Evolutionary conservation across 1,140 invertebrate genomes (phyloP), one percentile per base, ranked within the genome.

Genomic region (Pinna nobilis): DNA sequence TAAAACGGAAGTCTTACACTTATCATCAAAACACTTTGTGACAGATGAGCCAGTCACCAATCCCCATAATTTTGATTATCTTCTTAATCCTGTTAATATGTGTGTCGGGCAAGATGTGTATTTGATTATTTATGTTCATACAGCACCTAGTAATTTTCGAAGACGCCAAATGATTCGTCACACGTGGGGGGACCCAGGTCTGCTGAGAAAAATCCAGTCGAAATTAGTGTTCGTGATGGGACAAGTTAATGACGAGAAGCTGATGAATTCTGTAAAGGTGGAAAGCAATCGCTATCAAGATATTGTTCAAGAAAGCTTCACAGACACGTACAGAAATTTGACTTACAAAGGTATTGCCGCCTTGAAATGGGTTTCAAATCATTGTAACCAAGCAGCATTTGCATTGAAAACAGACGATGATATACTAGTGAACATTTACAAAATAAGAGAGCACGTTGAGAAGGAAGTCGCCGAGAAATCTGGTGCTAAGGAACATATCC

Each of bases 291-390:
- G 80, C 0, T 91, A 93, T 81, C 88, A 90, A n/a, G 95, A 97
- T 84, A 90, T 96, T 66, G 91, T 96, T 32, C 94, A 95, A 89
- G 94, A 94, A 28, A 92, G 92, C 78, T 96, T 96, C 86, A 70
- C 91, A 13, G 95, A 96, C 88, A 91, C 91, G 33, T 97, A 96
- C 83, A 91, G 93, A 74, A 97, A 96, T 88, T 92, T 97, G 87
- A 96, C 95, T 1, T 95, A 95, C 82, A 97, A 97, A 88, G 94
- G 95, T 87, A 92, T 94, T 3, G 94, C 95, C 92, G 93, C 92
- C 1, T 90, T 96, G 20, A 94, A 95, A 84, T 97, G 94, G 93
- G 91, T 93, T 51, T 90, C 92, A 5, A 92, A 93, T 82, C 91
- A 93, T 87, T 93, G 90, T 84, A 77, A 80, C 70, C 89, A 91